Evolutionary conservation across 1,140 invertebrate species (phyloP), one percentile per base, ranked within the genome.

Genomic region (Hylyphantes graminicola): DNA sequence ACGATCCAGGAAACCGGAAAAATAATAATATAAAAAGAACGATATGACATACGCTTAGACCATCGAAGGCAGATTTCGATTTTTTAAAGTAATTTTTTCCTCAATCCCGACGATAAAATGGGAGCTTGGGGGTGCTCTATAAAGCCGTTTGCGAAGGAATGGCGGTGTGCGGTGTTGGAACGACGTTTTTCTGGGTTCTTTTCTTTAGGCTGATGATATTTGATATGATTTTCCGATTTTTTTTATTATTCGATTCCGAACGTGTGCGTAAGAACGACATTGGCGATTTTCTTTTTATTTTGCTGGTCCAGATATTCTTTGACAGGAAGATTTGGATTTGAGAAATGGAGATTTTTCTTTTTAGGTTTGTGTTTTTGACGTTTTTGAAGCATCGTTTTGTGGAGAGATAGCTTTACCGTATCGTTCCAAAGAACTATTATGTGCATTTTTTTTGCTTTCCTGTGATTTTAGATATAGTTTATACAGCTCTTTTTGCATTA

Each of bases 91-190:
- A 35, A 35, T 74, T 74, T 50, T 74, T 74, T n/a, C 19, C 17
- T 50, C 21, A 74, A 19, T 74, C 57, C 53, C 21, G 54, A 50
- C 13, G 54, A 15, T 21, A 74, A 74, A 74, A 74, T 35, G 15
- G 48, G 54, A 53, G 54, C 51, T 15, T 15, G 8, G 8, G 8
- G 12, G 19, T 21, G 21, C 19, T 57, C 35, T 50, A 21, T 7
- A 57, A 73, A 21, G 54, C 57, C 70, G n/a, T 73, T 19, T 57
- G 70, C 1, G 59, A 3, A 61, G 17, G 17, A 61, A 17, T 15
- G 59, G 35, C 35, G 13, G 65, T 50, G 64, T 11, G 35, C 7
- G 8, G 7, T 0, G 6, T 2, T 12, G 50, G 50, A 70, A 70
- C 7, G 11, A 17, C 15, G 11, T 6, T 51, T 53, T 68, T 70